These are phyloP conservation scores for Lepus townsendii DNA, from an alignment of 2,797 vertebrate genomes.

Conservation along the genomic window DNA sequence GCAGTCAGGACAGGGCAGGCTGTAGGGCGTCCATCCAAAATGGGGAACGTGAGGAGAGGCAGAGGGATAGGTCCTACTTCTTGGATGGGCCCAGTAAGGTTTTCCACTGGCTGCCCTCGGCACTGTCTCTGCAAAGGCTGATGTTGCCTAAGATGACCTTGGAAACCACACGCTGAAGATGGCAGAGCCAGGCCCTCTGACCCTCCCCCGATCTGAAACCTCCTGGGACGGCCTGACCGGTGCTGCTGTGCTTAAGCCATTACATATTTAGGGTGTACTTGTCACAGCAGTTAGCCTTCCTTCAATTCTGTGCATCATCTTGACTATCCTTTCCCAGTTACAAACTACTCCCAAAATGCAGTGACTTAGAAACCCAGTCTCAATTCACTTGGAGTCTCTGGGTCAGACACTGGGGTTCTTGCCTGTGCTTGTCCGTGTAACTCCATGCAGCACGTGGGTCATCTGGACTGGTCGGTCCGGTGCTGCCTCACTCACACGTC, in stretches of 20 bases:
- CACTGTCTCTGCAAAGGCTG: neutral
- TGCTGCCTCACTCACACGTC: neutral
- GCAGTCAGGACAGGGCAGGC: neutral
- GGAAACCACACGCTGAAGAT: neutral
- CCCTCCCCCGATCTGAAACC: neutral
- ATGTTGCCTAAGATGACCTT: neutral
- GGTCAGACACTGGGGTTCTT: conserved; percentile 24
- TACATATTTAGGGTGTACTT: neutral
- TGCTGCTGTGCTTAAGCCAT: conserved; percentile 9
- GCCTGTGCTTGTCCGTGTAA: neutral
- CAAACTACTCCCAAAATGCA: conserved; percentile 17
- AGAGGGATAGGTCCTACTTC: neutral
- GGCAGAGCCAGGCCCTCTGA: neutral
- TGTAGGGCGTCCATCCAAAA: neutral
- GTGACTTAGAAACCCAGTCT: conserved; percentile 34
- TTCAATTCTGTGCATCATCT: conserved; percentile 7
- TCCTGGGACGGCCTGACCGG: neutral
- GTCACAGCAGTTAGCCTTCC: neutral
- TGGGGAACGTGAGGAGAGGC: neutral
- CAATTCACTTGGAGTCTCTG: conserved; percentile 20
- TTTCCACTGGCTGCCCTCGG: neutral
- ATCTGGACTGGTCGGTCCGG: neutral
- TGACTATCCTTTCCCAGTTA: conserved; percentile 22
- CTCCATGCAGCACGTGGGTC: neutral
- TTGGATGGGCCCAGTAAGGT: neutral